These are phyloP conservation scores for Drosophila ficusphila DNA, from an alignment of 1,140 invertebrate species.

Conservation along the genomic window DNA sequence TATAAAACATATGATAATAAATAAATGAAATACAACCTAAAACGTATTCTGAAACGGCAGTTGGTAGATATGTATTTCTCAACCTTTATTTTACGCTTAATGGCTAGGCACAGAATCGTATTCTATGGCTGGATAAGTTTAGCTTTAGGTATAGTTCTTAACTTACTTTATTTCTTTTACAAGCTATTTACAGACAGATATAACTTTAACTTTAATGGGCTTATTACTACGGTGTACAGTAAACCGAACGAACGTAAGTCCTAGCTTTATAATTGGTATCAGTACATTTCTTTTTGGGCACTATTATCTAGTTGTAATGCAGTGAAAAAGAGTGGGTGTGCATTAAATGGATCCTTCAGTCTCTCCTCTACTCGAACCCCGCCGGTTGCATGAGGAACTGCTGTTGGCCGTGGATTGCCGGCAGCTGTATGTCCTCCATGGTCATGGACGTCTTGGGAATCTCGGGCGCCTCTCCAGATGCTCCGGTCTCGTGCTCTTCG, in stretches of 20 bases:
- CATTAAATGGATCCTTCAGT: constrained; percentile 25
- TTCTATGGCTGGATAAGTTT: constrained; percentile 42
- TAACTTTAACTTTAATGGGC: neutral
- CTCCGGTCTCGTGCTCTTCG: constrained; percentile 34
- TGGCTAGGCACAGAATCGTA: constrained; percentile 41
- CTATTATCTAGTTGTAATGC: constrained; percentile 25
- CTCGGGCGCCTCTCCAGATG: neutral
- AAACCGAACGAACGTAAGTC: constrained; percentile 11
- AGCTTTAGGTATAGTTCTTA: constrained; percentile 31
- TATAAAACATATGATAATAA: neutral
- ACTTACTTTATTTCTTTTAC: neutral
- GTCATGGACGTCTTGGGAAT: constrained; percentile 19
- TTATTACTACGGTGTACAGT: constrained; percentile 6
- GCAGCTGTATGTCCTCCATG: constrained; percentile 72
- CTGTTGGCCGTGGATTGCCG: neutral
- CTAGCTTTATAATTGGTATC: constrained; percentile 44
- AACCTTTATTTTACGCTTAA: constrained; percentile 28
- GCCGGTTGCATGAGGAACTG: constrained; percentile 23
- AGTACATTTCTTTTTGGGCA: constrained; percentile 36
- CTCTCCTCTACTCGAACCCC: constrained; percentile 44
- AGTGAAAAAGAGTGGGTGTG: constrained; percentile 5
- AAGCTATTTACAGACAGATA: constrained; percentile 32
- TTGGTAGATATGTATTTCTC: constrained; percentile 26
- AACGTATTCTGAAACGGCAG: constrained; percentile 1
- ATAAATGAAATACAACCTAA: neutral